Evolutionary conservation across 35 echinoderm and acorn worm genomes (phyloP).

Genomic region (Ophiothrix spiculata): DNA sequence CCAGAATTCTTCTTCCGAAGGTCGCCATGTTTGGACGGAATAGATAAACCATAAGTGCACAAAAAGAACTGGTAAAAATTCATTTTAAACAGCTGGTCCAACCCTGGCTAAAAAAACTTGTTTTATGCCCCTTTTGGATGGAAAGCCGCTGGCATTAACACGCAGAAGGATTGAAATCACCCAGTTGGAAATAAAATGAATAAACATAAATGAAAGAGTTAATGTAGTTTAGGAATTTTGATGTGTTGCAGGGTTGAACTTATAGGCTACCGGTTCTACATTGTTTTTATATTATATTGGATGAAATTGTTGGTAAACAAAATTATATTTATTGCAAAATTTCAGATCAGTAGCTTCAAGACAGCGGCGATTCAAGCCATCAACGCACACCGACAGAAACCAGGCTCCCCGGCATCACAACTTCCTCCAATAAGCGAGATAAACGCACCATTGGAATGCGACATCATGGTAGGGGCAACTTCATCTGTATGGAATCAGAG

Average conservation of each 20-base stretch:
- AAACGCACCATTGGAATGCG: conserved; percentile 49
- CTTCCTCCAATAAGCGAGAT: conserved; percentile 44
- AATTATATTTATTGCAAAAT: neutral
- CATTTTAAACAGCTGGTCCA: no score
- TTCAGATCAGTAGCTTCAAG: conserved; percentile 67
- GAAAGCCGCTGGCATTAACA: no score
- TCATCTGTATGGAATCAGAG: conserved; percentile 84
- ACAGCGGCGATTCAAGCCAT: conserved; percentile 61
- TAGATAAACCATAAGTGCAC: no score
- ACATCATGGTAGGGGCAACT: conserved; percentile 60
- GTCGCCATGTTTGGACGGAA: no score
- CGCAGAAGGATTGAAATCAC: neutral
- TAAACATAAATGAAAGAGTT: neutral
- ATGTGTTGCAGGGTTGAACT: neutral
- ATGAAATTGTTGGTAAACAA: no score
- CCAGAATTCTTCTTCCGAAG: no score
- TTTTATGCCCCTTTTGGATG: no score
- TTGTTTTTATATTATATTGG: no score
- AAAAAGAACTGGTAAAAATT: no score
- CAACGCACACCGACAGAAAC: conserved; percentile 27
- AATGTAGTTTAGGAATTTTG: neutral
- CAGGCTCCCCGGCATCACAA: conserved; percentile 25
- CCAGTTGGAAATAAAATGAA: neutral
- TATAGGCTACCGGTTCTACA: no score
- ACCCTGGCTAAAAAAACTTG: no score